phyloP scores from a whole-genome alignment of 2,113 vertebrate genomes.

The Symphodus melops region DNA sequence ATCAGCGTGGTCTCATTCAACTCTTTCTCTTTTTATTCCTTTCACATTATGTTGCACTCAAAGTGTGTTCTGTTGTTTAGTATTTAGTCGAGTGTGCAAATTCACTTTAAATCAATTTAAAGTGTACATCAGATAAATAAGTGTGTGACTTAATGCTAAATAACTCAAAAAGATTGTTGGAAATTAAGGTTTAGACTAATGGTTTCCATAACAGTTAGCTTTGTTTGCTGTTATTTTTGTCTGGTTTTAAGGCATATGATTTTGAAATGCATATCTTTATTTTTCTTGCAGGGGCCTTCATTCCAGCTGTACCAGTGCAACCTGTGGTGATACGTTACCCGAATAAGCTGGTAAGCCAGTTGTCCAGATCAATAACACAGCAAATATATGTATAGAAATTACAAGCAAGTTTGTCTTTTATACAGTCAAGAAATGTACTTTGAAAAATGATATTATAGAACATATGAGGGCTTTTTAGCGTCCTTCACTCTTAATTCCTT shows the following conservation, averaged over 20 bases:
- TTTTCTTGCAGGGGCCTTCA: constrained; percentile 89
- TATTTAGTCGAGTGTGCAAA: not conserved
- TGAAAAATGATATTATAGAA: too few species aligned
- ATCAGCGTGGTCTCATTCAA: not conserved
- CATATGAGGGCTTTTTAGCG: not conserved
- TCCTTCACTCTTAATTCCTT: not conserved
- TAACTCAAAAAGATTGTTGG: too few species aligned
- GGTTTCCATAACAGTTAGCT: not conserved
- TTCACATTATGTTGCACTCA: not conserved
- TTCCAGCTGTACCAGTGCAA: constrained; percentile 95
- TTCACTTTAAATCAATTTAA: not conserved
- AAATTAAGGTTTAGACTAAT: too few species aligned
- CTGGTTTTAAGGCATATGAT: not conserved
- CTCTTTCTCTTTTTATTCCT: not conserved
- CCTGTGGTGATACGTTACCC: constrained; percentile 95
- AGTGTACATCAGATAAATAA: too few species aligned
- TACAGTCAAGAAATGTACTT: too few species aligned
- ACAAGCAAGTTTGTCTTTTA: too few species aligned
- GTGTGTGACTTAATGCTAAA: too few species aligned
- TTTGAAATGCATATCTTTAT: not conserved
- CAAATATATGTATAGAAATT: too few species aligned
- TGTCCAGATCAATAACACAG: too few species aligned
- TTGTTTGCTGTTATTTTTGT: not conserved
- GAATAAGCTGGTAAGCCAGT: constrained; percentile 89
- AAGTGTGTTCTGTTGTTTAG: not conserved